These are phyloP conservation scores for Ectropis grisescens DNA, from an alignment of 1,140 invertebrate species.

Conservation along the genomic window DNA sequence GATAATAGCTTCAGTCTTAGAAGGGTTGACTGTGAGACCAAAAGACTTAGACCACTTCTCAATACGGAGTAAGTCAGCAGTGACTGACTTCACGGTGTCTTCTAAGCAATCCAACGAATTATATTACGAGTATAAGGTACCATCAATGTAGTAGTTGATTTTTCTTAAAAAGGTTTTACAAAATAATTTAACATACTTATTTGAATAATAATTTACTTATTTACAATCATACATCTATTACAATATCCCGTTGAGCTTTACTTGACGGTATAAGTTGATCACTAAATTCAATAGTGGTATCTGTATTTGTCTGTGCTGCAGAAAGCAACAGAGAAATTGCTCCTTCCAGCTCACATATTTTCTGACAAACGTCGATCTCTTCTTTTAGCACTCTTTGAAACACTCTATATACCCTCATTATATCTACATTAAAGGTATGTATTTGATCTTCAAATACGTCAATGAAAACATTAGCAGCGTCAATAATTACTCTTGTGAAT, in stretches of 20 bases:
- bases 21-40: no score
- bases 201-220: no score
- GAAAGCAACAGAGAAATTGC: conserved; percentile 77
- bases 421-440: conserved; percentile 68
- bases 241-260: conserved; percentile 73
- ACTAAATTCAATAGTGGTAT: conserved; percentile 32
- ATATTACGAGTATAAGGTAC: no score
- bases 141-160: no score
- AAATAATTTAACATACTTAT: no score
- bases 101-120: no score
- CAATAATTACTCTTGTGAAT: conserved; percentile 80
- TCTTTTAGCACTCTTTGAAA: conserved; percentile 74
- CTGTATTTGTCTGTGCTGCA: conserved; percentile 57
- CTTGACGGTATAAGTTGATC: conserved; percentile 69
- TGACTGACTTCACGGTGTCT: no score
- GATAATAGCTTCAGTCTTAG: no score
- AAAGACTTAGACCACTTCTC: no score
- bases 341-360: conserved; percentile 77
- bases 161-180: no score
- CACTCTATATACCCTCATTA: conserved; percentile 72
- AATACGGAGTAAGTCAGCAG: no score
- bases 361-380: conserved; percentile 76
- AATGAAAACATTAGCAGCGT: conserved; percentile 80
- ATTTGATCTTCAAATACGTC: conserved; percentile 79
- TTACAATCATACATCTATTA: conserved; percentile 70